phyloP scores from a whole-genome alignment of 1,140 invertebrate species.

The Trachelipus rathkii region DNA sequence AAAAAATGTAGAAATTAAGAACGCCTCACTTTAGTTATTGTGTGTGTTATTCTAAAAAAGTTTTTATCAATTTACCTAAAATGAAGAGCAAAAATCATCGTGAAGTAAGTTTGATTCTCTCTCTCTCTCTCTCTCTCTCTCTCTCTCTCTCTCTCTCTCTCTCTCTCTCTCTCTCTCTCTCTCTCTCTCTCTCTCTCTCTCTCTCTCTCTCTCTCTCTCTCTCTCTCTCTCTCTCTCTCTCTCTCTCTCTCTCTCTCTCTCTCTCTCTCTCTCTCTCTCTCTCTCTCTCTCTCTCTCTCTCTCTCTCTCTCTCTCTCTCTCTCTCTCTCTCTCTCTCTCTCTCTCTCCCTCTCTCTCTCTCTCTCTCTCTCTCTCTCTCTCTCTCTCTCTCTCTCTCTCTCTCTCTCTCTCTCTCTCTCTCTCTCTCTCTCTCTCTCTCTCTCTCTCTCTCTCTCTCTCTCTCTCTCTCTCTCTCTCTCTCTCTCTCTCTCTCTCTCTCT shows the following conservation, averaged over 20 bases:
- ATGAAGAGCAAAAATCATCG: too few relatives aligned
- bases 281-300: constrained; percentile 17
- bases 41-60: too few relatives aligned
- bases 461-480: constrained; percentile 21
- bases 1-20: too few relatives aligned
- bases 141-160: constrained; percentile 6
- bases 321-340: not conserved
- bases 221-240: constrained; percentile 1
- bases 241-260: constrained; percentile 9
- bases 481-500: constrained; percentile 14
- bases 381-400: constrained; percentile 29
- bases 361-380: not conserved
- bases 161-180: constrained; percentile 1
- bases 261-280: constrained; percentile 17
- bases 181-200: constrained; percentile 6
- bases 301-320: not conserved
- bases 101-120: too few relatives aligned
- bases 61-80: too few relatives aligned
- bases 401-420: constrained; percentile 12
- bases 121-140: not conserved
- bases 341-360: not conserved
- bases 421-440: constrained; percentile 16
- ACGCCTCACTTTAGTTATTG: too few relatives aligned
- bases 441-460: constrained; percentile 4
- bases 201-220: constrained; percentile 8